These are phyloP conservation scores for Stigmatopora argus DNA, from an alignment of 2,113 vertebrate species.

Conservation along the genomic window DNA sequence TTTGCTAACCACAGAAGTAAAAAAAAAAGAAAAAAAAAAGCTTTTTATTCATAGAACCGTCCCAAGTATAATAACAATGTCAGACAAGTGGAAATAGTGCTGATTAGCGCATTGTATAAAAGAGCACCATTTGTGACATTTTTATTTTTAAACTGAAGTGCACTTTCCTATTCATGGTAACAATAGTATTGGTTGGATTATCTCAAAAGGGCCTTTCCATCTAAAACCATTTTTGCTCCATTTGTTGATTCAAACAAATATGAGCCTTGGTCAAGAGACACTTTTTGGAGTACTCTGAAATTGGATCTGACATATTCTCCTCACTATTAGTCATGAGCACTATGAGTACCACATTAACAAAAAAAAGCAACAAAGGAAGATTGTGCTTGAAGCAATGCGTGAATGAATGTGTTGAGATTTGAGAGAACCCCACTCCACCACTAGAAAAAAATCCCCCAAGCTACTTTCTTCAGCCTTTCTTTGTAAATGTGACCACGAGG, in stretches of 20 bases:
- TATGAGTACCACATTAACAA: slow-evolving; percentile 21
- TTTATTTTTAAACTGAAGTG: slow-evolving; percentile 55
- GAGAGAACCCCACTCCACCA: slow-evolving; percentile 6
- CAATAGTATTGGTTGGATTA: slow-evolving; percentile 45
- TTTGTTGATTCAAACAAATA: slow-evolving; percentile 28
- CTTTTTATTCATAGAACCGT: slow-evolving; percentile 30
- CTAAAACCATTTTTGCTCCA: slow-evolving; percentile 46
- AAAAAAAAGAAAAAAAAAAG: slow-evolving; percentile 58
- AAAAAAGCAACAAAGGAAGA: slow-evolving; percentile 40
- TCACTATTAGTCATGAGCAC: slow-evolving; percentile 5
- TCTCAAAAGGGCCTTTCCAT: slow-evolving; percentile 39
- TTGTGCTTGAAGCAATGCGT: slow-evolving; percentile 33
- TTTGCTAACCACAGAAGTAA: slow-evolving; percentile 71
- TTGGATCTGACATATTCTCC: slow-evolving; percentile 21
- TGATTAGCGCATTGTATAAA: slow-evolving; percentile 56
- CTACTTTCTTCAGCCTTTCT: slow-evolving; percentile 21
- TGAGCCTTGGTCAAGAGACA: slow-evolving; percentile 20
- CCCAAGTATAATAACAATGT: not conserved
- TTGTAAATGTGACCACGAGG: slow-evolving; percentile 58
- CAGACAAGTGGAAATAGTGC: slow-evolving; percentile 35
- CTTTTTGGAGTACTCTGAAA: slow-evolving; percentile 26
- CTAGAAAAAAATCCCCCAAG: not conserved
- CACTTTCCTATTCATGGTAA: slow-evolving; percentile 63
- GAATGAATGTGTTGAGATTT: slow-evolving; percentile 28
- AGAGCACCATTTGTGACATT: slow-evolving; percentile 37